Evolutionary conservation across 2,888 invertebrate species (phyloP).

Genomic region (Mesopsocus fuscifrons): DNA sequence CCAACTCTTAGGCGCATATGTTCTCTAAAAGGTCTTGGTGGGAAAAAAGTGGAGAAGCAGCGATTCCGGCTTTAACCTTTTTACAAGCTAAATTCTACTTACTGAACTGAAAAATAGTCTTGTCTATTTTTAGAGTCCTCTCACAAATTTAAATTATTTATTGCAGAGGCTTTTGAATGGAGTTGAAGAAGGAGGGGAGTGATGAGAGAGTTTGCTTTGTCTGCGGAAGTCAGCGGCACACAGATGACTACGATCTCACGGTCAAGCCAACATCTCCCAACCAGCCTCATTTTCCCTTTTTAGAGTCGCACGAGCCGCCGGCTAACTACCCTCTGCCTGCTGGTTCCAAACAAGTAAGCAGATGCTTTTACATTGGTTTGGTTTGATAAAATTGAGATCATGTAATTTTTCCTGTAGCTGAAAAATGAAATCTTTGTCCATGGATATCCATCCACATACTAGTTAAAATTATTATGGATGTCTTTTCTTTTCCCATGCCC

Average conservation of each 20-base stretch:
- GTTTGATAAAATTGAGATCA: not conserved
- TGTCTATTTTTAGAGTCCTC: too few species aligned
- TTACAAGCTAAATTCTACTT: too few species aligned
- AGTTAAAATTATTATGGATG: not conserved
- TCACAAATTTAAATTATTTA: too few species aligned
- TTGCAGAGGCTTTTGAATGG: too few species aligned
- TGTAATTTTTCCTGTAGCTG: not conserved
- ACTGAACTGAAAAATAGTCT: too few species aligned
- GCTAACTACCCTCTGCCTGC: conserved; percentile 34
- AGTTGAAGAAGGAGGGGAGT: conserved; percentile 17
- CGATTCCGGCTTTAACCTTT: too few species aligned
- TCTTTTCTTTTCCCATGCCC: not conserved
- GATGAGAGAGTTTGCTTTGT: conserved; percentile 34
- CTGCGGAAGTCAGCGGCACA: conserved; percentile 51
- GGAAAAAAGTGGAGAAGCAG: too few species aligned
- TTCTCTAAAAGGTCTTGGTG: too few species aligned
- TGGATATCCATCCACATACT: not conserved
- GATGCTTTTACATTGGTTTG: too few species aligned
- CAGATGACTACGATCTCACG: conserved; percentile 37
- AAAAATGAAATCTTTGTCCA: not conserved
- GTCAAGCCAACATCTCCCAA: conserved; percentile 47
- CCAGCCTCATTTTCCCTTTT: conserved; percentile 80
- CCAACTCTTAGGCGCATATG: too few species aligned
- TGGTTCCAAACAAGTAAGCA: conserved; percentile 16
- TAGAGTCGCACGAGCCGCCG: conserved; percentile 77